Percentiles rank a stretch among this genome's conserved stretches.
Evolutionary conservation across 37 sponge, comb jelly and placozoan species (phyloP).

Genomic region (Chondrilla cf. caribensis): DNA sequence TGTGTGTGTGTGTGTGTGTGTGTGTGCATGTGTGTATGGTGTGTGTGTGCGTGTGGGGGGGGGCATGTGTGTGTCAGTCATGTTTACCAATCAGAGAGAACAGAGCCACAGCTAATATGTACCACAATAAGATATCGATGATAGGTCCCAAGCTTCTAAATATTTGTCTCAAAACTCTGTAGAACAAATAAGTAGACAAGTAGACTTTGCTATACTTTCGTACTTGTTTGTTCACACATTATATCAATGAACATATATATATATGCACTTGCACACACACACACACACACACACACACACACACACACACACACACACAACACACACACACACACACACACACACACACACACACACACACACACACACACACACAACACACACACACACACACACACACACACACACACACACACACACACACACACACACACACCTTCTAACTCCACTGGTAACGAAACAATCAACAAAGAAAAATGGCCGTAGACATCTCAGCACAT

Average conservation of each 20-base stretch:
- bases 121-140: conserved; percentile 60
- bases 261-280: too few species aligned
- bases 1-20: too few species aligned
- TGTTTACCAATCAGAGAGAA: conserved; percentile 59
- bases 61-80: too few species aligned
- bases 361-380: not conserved
- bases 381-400: not conserved
- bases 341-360: not conserved
- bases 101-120: conserved; percentile 47
- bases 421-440: conserved; percentile 59
- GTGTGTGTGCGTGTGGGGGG: not conserved
- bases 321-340: too few species aligned
- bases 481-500: conserved; percentile 63
- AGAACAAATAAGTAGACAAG: not conserved
- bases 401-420: not conserved
- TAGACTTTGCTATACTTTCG: too few species aligned
- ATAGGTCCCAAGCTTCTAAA: conserved; percentile 58
- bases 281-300: too few species aligned
- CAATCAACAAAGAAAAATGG: conserved; percentile 74
- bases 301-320: too few species aligned
- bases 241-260: too few species aligned
- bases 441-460: conserved; percentile 54
- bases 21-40: too few species aligned
- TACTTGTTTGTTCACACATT: too few species aligned
- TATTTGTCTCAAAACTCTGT: conserved; percentile 71